A percentile compares a stretch with the other conserved stretches of the same genome.
These are phyloP conservation scores for Canis aureus DNA, from an alignment of 2,113 vertebrate species.

Conservation along the genomic window DNA sequence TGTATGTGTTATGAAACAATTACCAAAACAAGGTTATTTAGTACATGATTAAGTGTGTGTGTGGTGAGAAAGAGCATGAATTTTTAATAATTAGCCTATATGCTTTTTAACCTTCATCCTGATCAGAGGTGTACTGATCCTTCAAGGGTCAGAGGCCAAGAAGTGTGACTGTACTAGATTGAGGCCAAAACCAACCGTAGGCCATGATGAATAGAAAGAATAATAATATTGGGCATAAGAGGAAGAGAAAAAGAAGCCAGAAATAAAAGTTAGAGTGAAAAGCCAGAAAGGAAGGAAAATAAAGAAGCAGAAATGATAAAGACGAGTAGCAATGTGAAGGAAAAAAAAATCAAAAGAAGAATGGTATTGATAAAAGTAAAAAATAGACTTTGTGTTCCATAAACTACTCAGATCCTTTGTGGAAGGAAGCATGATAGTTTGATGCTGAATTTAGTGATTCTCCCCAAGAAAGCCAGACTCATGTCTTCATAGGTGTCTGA, in stretches of 20 bases:
- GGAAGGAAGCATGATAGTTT: not conserved
- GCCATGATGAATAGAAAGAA: not conserved
- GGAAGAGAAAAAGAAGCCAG: not conserved
- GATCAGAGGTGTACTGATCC: not conserved
- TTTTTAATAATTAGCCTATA: not conserved
- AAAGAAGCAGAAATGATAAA: not conserved
- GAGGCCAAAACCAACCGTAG: not conserved
- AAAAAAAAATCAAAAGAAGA: slow-evolving; percentile 1
- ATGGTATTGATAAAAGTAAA: not conserved
- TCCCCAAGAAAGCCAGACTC: not conserved
- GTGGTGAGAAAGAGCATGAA: not conserved
- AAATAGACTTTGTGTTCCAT: not conserved
- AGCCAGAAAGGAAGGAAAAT: not conserved
- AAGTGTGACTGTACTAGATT: not conserved
- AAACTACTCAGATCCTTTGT: not conserved
- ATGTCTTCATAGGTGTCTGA: not conserved
- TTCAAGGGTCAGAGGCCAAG: not conserved
- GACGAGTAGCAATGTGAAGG: not conserved
- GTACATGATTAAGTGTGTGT: not conserved
- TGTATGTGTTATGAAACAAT: not conserved
- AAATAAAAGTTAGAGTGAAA: slow-evolving; percentile 2
- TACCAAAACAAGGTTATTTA: not conserved
- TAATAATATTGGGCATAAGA: not conserved
- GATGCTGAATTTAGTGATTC: not conserved
- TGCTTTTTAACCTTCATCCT: not conserved